Percentiles rank a stretch among this genome's conserved stretches.
These are phyloP conservation scores for Hippopotamus amphibius DNA, from an alignment of 2,113 vertebrate species.

Conservation along the genomic window DNA sequence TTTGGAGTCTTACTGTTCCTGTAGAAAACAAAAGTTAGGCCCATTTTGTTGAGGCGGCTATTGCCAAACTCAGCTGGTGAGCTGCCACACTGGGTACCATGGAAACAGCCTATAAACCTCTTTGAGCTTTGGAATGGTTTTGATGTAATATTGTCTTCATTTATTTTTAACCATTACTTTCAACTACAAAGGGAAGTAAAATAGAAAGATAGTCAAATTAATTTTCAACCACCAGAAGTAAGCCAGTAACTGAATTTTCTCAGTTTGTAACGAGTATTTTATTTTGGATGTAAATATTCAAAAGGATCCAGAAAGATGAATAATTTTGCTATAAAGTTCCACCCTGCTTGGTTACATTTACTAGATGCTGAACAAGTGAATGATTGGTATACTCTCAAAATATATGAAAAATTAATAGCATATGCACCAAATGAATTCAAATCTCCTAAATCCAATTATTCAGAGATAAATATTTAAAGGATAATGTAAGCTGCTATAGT, in stretches of 20 bases:
- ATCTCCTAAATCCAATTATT: constrained; percentile 78
- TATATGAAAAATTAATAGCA: constrained; percentile 78
- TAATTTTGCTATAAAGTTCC: constrained; percentile 63
- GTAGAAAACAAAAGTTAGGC: constrained; percentile 82
- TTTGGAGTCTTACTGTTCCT: constrained; percentile 80
- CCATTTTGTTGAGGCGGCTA: constrained; percentile 58
- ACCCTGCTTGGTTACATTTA: constrained; percentile 47
- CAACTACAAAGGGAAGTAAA: constrained; percentile 70
- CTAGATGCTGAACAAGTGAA: constrained; percentile 64
- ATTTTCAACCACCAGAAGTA: constrained; percentile 64
- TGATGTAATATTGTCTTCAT: constrained; percentile 80
- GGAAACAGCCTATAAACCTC: constrained; percentile 72
- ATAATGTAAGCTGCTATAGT: constrained; percentile 53
- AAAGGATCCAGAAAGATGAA: constrained; percentile 47
- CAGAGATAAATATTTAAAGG: constrained; percentile 81
- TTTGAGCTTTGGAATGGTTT: constrained; percentile 78
- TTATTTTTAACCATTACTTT: constrained; percentile 75
- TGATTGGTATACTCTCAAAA: constrained; percentile 62
- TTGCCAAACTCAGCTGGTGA: constrained; percentile 82
- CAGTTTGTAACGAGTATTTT: constrained; percentile 41
- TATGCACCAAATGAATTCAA: constrained; percentile 74
- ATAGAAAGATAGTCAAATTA: constrained; percentile 69
- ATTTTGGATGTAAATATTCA: constrained; percentile 67
- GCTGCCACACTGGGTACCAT: constrained; percentile 68
- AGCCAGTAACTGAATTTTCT: constrained; percentile 54